Evolutionary conservation across 2,797 vertebrate genomes (phyloP), one percentile per base, ranked within the genome.

Genomic region (Ptychobarbus kaznakovi): DNA sequence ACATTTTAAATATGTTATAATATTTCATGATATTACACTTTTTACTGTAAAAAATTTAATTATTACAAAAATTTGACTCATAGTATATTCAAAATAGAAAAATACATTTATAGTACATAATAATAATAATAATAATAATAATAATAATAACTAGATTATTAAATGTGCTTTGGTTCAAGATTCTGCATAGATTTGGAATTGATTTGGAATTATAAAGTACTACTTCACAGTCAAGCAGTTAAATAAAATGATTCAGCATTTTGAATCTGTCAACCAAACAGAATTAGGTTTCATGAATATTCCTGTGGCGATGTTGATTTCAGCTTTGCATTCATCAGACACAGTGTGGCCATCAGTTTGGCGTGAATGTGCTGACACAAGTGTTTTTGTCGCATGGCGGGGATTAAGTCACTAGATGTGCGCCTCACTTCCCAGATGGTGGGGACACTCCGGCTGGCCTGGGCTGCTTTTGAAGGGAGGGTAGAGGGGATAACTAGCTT

Each of bases 401-500:
- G 74, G 78, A 83, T 82, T 87, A 82, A 61, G 25, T 87, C 73
- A 61, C 77, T 86, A 58, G 72, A 84, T 80, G 69, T 84, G 73
- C 49, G 35, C 49, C 76, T 66, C 49, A 58, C 58, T 84, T 63
- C 73, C 63, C 89, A 88, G 82, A 89, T 86, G 86, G 85, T 81
- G 63, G 49, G 51, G 80, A 73, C 74, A 72, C 76, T 75, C 63
- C 13, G 22, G 42, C 65, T 75, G 51, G 77, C 77, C 76, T 22
- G 18, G 53, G 73, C 49, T 75, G 81, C 53, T 86, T 81, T 35
- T 25, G 10, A 77, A 42, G 51, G 65, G 66, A 78, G 82, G 69
- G 68, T 44, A 49, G 81, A 53, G 74, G 79, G 90, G 82, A 92
- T 93, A 93, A 93, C 91, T 92, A 51, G 70, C 84, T 74, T 80